These are phyloP conservation scores for Anas flavirostris DNA, from an alignment of 2,797 vertebrate species.

Conservation along the genomic window DNA sequence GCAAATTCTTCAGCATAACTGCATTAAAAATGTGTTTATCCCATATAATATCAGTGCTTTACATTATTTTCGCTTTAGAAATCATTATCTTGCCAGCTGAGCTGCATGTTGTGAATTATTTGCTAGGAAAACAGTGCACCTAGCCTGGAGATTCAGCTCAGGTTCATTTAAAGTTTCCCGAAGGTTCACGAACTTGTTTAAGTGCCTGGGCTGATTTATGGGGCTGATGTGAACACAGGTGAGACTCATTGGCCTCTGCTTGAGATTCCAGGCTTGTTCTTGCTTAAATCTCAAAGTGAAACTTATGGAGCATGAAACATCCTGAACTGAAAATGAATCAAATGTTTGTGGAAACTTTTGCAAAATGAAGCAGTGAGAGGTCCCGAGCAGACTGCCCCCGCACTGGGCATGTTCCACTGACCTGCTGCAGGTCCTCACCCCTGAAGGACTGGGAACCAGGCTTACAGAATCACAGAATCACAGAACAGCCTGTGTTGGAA, in stretches of 20 bases:
- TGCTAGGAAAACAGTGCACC: background rate
- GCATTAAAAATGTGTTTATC: background rate
- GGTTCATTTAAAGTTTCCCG: background rate
- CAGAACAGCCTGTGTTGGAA: too few species aligned
- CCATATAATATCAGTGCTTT: background rate
- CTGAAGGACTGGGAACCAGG: background rate
- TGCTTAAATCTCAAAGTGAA: background rate
- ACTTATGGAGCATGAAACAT: background rate
- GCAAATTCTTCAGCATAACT: background rate
- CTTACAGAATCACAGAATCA: too few species aligned
- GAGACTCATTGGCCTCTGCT: background rate
- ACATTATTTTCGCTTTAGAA: background rate
- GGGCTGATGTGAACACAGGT: background rate
- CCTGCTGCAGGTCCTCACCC: background rate
- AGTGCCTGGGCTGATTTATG: background rate
- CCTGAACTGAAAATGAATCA: background rate
- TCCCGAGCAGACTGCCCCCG: background rate
- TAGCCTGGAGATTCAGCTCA: background rate
- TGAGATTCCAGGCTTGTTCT: background rate
- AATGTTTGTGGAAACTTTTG: background rate
- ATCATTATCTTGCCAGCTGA: background rate
- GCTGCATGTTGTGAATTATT: background rate
- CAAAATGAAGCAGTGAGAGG: background rate
- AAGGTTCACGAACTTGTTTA: background rate
- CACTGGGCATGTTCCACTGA: accelerated